Base-by-base conservation (phyloP, 2,113 vertebrate species). In the Donacobius atricapilla region DNA sequence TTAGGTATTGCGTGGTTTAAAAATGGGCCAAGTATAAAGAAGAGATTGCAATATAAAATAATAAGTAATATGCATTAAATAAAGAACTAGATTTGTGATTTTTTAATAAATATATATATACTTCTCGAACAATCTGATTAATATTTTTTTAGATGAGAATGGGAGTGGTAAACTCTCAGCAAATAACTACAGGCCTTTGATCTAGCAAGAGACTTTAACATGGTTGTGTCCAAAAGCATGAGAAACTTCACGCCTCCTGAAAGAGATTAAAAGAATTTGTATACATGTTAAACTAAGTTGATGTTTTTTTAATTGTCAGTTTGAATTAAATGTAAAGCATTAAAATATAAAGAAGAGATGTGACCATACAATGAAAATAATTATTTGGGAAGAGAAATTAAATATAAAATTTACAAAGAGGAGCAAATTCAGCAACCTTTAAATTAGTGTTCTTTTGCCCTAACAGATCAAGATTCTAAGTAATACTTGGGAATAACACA, bases 341-440 rank as follows among this genome's bases (percentile, higher is more conserved):
- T 65, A 37, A 65, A 58, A 17, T 13, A 10, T 4, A 21, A 71
- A 69, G 13, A n/a, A 58, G 2, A 30, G 7, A 53, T 5, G 1
- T 0, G 0, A 65, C 5, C 6, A 23, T 11, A 50, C 3, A 54
- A 65, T 37, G 16, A 44, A 40, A 84, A 50, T 6, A 60, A 82
- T 3, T 5, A 40, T 33, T 58, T 56, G 65, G 4, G 22, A 66
- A 80, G 11, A 44, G 22, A 78, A 91, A 65, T 51, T 2, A 25
- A 11, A 13, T 35, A 50, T 2, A 13, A 81, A 83, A 58, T 50
- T 69, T 89, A 61, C 1, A 64, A 78, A 84, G 30, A 92, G 9
- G 0, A 54, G 9, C 39, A 77, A 51, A 81, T 69, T 47, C 7
- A 22, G 23, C 53, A 17, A 31, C 8, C 42, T 80, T 80, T 42